phyloP scores from a whole-genome alignment of 2,888 invertebrate genomes.

The Alentia gelatinosa region DNA sequence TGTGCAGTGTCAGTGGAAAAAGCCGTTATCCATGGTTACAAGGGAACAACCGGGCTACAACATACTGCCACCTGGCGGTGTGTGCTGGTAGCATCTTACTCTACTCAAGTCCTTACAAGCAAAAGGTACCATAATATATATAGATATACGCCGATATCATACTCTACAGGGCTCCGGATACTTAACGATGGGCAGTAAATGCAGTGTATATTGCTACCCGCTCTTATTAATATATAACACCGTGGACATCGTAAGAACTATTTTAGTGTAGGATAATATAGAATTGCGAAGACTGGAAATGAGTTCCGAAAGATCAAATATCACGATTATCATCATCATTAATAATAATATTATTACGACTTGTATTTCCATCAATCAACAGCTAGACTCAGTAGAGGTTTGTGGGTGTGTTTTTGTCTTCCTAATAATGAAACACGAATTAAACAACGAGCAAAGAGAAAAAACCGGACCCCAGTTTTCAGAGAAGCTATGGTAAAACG shows the following conservation, averaged over 20 bases:
- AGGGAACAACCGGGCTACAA: slow-evolving; percentile 25
- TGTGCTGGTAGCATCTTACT: background rate
- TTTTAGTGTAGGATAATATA: background rate
- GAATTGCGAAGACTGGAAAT: background rate
- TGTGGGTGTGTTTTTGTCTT: background rate
- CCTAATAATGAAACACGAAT: background rate
- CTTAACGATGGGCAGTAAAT: slow-evolving; percentile 37
- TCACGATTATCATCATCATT: background rate
- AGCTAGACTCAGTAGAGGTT: slow-evolving; percentile 13
- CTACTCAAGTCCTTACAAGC: slow-evolving; percentile 37
- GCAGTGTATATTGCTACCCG: slow-evolving; percentile 57
- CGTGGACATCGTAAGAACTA: background rate
- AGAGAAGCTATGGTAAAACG: background rate
- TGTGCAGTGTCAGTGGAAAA: background rate
- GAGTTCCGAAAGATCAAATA: background rate
- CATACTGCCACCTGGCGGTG: slow-evolving; percentile 17
- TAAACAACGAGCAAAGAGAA: background rate
- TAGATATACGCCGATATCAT: background rate
- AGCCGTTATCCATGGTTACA: background rate
- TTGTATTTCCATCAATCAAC: slow-evolving; percentile 5
- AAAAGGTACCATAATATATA: slow-evolving; percentile 51
- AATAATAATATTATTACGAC: background rate
- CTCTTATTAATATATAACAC: slow-evolving; percentile 24
- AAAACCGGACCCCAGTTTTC: background rate
- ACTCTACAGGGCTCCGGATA: slow-evolving; percentile 5